These are phyloP conservation scores for Leptoclinus maculatus DNA, from an alignment of 2,797 vertebrate genomes.

Conservation along the genomic window DNA sequence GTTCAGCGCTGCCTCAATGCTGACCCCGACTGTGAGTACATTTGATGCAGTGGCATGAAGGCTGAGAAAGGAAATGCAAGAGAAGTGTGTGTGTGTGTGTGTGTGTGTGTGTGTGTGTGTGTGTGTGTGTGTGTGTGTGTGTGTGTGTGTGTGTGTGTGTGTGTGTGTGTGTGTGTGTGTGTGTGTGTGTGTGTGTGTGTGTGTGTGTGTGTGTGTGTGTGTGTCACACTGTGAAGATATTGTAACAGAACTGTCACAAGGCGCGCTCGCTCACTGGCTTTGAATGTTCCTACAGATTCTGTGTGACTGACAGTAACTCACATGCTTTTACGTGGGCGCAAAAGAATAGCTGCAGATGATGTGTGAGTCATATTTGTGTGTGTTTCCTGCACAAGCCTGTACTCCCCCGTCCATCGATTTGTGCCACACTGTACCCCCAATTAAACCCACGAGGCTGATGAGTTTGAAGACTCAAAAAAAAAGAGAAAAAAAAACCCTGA, in stretches of 20 bases:
- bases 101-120: constrained; percentile 27
- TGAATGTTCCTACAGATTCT: constrained; percentile 40
- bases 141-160: constrained; percentile 23
- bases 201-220: constrained; percentile 23
- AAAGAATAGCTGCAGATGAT: constrained; percentile 55
- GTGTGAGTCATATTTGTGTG: constrained; percentile 67
- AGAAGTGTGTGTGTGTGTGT: constrained; percentile 35
- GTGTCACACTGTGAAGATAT: constrained; percentile 61
- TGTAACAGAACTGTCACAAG: constrained; percentile 72
- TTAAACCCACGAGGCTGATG: constrained; percentile 62
- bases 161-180: constrained; percentile 37
- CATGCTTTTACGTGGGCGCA: constrained; percentile 56
- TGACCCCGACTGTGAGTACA: constrained; percentile 51
- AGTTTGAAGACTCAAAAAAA: constrained; percentile 50
- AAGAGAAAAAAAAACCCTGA: background rate
- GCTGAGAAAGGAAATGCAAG: constrained; percentile 43
- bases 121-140: constrained; percentile 33
- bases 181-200: constrained; percentile 33
- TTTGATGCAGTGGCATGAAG: constrained; percentile 40
- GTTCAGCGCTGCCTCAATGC: constrained; percentile 41
- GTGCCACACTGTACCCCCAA: constrained; percentile 63
- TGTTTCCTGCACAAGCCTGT: constrained; percentile 48
- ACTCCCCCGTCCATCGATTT: constrained; percentile 71
- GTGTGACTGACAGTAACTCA: constrained; percentile 65
- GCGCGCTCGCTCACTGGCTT: constrained; percentile 46